Percentiles rank a stretch among this genome's conserved stretches.
Conservation (phyloP, 1,140 invertebrate genomes). For the Leptopilina boulardi region DNA sequence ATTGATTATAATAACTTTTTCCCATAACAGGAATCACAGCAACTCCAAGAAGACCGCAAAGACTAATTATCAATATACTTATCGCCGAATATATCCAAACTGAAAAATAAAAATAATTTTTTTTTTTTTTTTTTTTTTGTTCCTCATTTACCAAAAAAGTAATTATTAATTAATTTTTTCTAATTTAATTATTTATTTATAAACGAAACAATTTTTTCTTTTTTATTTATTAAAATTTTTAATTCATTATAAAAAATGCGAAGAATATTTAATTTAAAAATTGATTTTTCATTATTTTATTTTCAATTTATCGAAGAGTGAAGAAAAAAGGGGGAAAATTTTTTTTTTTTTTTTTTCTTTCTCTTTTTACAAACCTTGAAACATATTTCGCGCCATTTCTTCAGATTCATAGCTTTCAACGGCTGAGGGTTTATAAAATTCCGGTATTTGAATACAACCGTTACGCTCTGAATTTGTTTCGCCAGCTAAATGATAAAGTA, state of each 20-base stretch:
- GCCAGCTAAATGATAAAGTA: conserved; percentile 80
- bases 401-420: conserved; percentile 50
- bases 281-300: too few relatives aligned
- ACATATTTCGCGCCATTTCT: conserved; percentile 65
- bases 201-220: too few relatives aligned
- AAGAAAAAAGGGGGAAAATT: too few relatives aligned
- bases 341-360: too few relatives aligned
- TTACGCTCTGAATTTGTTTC: conserved; percentile 74
- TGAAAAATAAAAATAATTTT: conserved; percentile 64
- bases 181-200: background rate
- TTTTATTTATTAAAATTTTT: too few relatives aligned
- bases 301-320: too few relatives aligned
- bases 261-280: too few relatives aligned
- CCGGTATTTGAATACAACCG: conserved; percentile 77
- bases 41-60: conserved; percentile 89
- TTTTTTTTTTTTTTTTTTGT: too few relatives aligned
- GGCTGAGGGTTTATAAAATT: conserved; percentile 62
- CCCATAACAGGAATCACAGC: conserved; percentile 93
- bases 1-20: conserved; percentile 91
- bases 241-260: too few relatives aligned
- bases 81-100: conserved; percentile 90
- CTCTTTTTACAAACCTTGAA: conserved; percentile 61
- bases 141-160: conserved; percentile 28
- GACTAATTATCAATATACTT: conserved; percentile 88
- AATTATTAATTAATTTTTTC: background rate